Percentiles rank a stretch among this genome's conserved stretches.
Evolutionary conservation across 1,140 invertebrate species (phyloP).

Genomic region (Drosophila lacteicornis): DNA sequence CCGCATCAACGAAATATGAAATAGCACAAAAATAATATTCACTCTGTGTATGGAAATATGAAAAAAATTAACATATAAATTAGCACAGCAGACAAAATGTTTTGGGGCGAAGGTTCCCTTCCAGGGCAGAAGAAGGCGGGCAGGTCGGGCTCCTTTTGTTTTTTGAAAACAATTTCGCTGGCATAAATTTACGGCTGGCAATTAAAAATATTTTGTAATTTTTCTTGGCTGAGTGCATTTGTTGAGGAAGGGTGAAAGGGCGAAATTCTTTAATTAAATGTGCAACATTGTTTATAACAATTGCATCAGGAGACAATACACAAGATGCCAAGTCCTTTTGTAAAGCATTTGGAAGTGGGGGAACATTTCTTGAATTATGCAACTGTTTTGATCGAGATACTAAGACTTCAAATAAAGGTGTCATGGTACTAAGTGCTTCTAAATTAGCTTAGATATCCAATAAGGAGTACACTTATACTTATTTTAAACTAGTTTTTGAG

Average conservation of each 20-base stretch:
- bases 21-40: slow-evolving; percentile 61
- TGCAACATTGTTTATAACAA: slow-evolving; percentile 19
- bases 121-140: background rate
- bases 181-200: slow-evolving; percentile 50
- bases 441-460: background rate
- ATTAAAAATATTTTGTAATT: slow-evolving; percentile 61
- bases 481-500: too few relatives aligned
- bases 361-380: too few relatives aligned
- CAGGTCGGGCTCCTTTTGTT: slow-evolving; percentile 38
- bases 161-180: slow-evolving; percentile 56
- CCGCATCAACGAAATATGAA: slow-evolving; percentile 66
- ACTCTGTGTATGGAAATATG: slow-evolving; percentile 53
- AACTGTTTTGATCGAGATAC: background rate
- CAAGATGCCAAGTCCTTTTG: background rate
- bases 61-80: slow-evolving; percentile 70
- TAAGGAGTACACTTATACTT: too few relatives aligned
- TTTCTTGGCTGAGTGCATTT: slow-evolving; percentile 30
- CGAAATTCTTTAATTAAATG: slow-evolving; percentile 41
- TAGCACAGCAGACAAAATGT: slow-evolving; percentile 60
- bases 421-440: too few relatives aligned
- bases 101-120: slow-evolving; percentile 7
- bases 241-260: background rate
- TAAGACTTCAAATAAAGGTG: too few relatives aligned
- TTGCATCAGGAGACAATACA: background rate
- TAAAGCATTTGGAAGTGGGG: background rate